These are phyloP conservation scores for Anthopleura xanthogrammica DNA, from an alignment of 92 coral and sea anemone genomes.

Conservation along the genomic window DNA sequence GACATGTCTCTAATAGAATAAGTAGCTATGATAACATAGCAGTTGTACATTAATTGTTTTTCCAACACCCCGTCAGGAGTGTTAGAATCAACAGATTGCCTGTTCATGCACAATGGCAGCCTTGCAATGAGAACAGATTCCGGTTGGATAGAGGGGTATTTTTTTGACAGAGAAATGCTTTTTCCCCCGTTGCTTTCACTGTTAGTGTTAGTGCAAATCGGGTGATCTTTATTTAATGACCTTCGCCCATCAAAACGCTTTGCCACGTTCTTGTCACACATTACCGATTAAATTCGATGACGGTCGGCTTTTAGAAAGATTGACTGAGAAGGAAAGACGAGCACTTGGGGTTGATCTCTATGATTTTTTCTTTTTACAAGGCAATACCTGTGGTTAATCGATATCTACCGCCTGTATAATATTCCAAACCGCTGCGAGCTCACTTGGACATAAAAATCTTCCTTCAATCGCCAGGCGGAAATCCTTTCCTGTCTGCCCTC, in stretches of 20 bases:
- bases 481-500: slow-evolving; percentile 20
- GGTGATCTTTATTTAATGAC: slow-evolving; percentile 30
- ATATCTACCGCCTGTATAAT: background rate
- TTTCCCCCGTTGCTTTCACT: background rate
- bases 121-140: background rate
- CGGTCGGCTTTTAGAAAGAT: slow-evolving; percentile 5
- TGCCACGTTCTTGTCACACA: slow-evolving; percentile 21
- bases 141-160: too few species aligned
- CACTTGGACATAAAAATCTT: background rate
- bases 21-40: slow-evolving; percentile 76
- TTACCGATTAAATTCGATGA: slow-evolving; percentile 9
- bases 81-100: slow-evolving; percentile 28
- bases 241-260: slow-evolving; percentile 21
- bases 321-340: slow-evolving; percentile 6
- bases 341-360: background rate
- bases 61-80: slow-evolving; percentile 57
- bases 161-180: background rate
- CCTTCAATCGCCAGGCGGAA: slow-evolving; percentile 17
- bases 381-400: background rate
- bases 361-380: background rate
- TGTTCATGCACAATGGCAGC: background rate
- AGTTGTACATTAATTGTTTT: slow-evolving; percentile 67
- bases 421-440: background rate
- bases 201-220: slow-evolving; percentile 13
- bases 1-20: slow-evolving; percentile 80